These are phyloP conservation scores for Tryphoninae sp. DNA, from an alignment of 2,888 invertebrate genomes.

Conservation along the genomic window DNA sequence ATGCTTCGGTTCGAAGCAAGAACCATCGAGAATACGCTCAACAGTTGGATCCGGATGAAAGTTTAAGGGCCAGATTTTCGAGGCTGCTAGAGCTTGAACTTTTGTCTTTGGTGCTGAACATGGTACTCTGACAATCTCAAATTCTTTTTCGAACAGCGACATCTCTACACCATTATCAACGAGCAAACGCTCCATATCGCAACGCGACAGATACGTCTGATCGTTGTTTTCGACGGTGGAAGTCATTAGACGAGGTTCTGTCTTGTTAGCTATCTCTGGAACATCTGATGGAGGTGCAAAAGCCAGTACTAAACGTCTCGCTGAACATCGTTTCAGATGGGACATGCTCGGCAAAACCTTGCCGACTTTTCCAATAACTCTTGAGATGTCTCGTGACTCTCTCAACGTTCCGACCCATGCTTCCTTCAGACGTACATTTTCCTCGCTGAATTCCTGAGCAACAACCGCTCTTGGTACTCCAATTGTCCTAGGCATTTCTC, in stretches of 20 bases:
- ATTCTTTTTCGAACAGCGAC: slow-evolving; percentile 81
- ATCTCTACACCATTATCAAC: slow-evolving; percentile 82
- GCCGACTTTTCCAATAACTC: slow-evolving; percentile 85
- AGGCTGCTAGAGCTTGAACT: slow-evolving; percentile 85
- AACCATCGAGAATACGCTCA: slow-evolving; percentile 86
- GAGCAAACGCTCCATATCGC: slow-evolving; percentile 80
- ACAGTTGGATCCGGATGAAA: slow-evolving; percentile 90
- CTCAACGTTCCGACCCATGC: slow-evolving; percentile 85
- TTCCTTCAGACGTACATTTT: slow-evolving; percentile 82
- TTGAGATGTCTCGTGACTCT: slow-evolving; percentile 85
- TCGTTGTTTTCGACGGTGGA: slow-evolving; percentile 6
- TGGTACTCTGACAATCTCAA: slow-evolving; percentile 84
- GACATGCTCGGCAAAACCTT: slow-evolving; percentile 85
- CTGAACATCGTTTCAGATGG: slow-evolving; percentile 89
- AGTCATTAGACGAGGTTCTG: too few relatives aligned
- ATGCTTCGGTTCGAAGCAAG: slow-evolving; percentile 84
- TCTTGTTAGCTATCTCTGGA: neutral
- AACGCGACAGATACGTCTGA: slow-evolving; percentile 12
- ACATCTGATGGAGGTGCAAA: slow-evolving; percentile 64
- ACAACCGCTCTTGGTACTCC: slow-evolving; percentile 82
- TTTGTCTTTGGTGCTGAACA: slow-evolving; percentile 85
- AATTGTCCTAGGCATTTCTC: slow-evolving; percentile 61
- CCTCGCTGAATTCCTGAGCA: slow-evolving; percentile 82
- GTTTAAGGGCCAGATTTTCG: slow-evolving; percentile 90
- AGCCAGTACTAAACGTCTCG: slow-evolving; percentile 84